Conservation (phyloP, 2,888 invertebrate genomes). For the Drosophila aldrichi region DNA sequence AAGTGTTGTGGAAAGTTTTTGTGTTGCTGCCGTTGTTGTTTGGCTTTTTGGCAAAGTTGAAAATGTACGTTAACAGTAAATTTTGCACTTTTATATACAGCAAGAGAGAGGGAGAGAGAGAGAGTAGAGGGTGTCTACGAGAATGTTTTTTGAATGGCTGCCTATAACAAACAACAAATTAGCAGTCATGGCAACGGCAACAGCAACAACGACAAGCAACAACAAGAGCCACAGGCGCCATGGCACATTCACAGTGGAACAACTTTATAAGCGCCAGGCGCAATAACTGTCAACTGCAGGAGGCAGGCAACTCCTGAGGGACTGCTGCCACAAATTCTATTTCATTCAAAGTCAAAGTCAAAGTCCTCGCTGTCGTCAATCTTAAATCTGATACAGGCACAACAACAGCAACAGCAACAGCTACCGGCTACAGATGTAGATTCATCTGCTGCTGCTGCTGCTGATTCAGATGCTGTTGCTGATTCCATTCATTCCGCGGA, state of each 20-base stretch:
- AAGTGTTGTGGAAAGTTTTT: conserved; percentile 77
- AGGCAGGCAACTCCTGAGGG: conserved; percentile 34
- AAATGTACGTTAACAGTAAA: conserved; percentile 78
- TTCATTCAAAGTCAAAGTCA: conserved; percentile 53
- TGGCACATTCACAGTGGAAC: conserved; percentile 36
- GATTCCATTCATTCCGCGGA: conserved; percentile 73
- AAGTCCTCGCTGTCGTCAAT: conserved; percentile 51
- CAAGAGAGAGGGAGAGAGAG: conserved; percentile 16
- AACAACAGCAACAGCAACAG: too few species aligned
- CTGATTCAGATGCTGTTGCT: conserved; percentile 40
- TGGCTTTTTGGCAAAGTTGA: conserved; percentile 81
- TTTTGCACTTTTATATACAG: conserved; percentile 67
- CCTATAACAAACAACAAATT: conserved; percentile 79
- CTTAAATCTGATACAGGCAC: conserved; percentile 26
- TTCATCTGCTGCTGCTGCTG: conserved; percentile 26
- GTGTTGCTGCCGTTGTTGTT: conserved; percentile 79
- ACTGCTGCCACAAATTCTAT: conserved; percentile 52
- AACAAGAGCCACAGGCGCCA: conserved; percentile 46
- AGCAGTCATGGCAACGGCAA: conserved; percentile 74
- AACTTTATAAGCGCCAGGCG: conserved; percentile 74
- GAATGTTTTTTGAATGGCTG: conserved; percentile 73
- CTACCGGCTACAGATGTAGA: conserved; percentile 23
- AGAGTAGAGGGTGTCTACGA: conserved; percentile 48
- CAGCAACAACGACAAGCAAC: conserved; percentile 58
- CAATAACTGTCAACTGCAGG: conserved; percentile 61